Evolutionary conservation across 1,140 invertebrate species (phyloP).

Genomic region (Drosophila biarmipes): DNA sequence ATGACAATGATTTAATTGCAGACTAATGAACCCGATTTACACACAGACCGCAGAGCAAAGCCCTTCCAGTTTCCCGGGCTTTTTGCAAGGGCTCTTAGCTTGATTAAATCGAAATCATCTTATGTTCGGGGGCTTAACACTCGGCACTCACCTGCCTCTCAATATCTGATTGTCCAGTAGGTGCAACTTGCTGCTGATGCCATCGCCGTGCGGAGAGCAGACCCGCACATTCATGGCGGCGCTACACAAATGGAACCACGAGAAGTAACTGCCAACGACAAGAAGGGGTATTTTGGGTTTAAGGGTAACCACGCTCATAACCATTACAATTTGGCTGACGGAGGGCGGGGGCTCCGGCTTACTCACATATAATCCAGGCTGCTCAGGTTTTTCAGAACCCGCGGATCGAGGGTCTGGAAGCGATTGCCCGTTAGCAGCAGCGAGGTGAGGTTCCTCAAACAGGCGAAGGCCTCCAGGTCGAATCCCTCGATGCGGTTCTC

Average conservation of each 20-base stretch:
- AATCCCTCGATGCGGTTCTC: constrained; percentile 78
- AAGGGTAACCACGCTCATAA: not conserved
- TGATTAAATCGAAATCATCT: constrained; percentile 27
- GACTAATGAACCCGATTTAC: constrained; percentile 38
- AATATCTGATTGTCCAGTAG: constrained; percentile 87
- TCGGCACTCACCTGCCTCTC: constrained; percentile 84
- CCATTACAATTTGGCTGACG: constrained; percentile 18
- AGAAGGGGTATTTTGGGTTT: not conserved
- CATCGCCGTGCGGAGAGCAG: constrained; percentile 88
- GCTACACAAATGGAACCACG: constrained; percentile 87
- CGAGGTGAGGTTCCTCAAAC: constrained; percentile 72
- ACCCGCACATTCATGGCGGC: constrained; percentile 86
- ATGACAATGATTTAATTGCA: constrained; percentile 54
- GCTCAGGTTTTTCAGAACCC: constrained; percentile 83
- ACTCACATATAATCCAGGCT: constrained; percentile 85
- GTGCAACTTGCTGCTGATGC: constrained; percentile 87
- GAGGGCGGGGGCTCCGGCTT: not conserved
- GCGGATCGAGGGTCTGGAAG: constrained; percentile 84
- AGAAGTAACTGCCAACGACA: constrained; percentile 86
- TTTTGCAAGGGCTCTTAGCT: constrained; percentile 14
- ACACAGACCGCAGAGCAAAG: constrained; percentile 1
- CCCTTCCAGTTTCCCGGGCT: not conserved
- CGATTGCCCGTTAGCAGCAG: constrained; percentile 81
- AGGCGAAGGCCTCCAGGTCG: constrained; percentile 81
- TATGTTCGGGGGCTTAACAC: not conserved